Percentiles rank a stretch among this genome's conserved stretches.
These are phyloP conservation scores for Pelobates cultripes DNA, from an alignment of 2,797 vertebrate genomes.

Conservation along the genomic window DNA sequence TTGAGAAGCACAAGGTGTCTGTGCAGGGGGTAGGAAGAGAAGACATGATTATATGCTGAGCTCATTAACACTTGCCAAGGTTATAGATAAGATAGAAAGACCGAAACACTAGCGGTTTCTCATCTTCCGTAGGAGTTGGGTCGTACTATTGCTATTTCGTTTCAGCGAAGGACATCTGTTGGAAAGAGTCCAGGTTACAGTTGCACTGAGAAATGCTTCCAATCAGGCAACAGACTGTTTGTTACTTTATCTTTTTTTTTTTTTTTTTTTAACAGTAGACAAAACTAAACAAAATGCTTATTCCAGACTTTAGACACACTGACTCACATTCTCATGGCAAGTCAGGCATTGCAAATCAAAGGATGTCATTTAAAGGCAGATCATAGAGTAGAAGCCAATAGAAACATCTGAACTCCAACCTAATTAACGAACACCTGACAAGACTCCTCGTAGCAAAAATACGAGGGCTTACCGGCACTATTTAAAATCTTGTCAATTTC, in stretches of 20 bases:
- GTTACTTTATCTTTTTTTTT: neutral
- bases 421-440: too few relatives aligned
- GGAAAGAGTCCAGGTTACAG: slow-evolving; percentile 22
- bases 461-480: too few relatives aligned
- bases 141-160: neutral
- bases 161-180: neutral
- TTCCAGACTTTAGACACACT: neutral
- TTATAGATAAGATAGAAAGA: slow-evolving; percentile 17
- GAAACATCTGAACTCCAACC: too few relatives aligned
- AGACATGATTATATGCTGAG: neutral
- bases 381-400: too few relatives aligned
- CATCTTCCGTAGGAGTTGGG: neutral
- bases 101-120: neutral
- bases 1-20: slow-evolving; percentile 7
- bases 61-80: slow-evolving; percentile 18
- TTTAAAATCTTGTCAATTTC: too few relatives aligned
- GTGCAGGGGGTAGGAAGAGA: neutral
- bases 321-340: neutral
- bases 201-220: neutral
- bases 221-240: neutral
- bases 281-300: neutral
- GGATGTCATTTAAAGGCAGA: too few relatives aligned
- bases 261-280: neutral
- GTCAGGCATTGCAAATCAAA: neutral
- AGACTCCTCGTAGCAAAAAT: too few relatives aligned